Evolutionary conservation across 2,888 invertebrate species (phyloP), one percentile per base, ranked within the genome.

Genomic region (Osedax frankpressi): DNA sequence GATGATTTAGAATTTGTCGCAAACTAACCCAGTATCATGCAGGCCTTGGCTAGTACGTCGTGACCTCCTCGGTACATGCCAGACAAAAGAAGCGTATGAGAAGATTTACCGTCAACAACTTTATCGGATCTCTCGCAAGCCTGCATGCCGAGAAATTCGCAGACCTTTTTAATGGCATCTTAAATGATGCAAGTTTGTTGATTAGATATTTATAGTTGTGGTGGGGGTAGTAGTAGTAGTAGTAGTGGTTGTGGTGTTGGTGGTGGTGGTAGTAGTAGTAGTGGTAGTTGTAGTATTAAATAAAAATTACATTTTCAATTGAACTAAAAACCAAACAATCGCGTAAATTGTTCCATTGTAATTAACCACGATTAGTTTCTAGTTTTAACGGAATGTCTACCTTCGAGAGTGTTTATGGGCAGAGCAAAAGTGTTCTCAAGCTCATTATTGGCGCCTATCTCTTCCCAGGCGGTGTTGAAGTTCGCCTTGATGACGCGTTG

Each of bases 381-480:
- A 14, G 14, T 19, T 19, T 59, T 59, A 14, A 14, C 59, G 14
- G 6, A 3, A 19, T 28, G 77, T 76, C 77, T 76, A 86, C 86
- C 91, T 80, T 92, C 91, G 44, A 94, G 83, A 19, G 89, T 89
- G 75, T 87, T 89, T 78, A 92, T 90, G 1, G 44, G 44, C 44
- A 99, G 86, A 0, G 91, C 91, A 83, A 92, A 99, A 0, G 96
- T 96, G 79, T 97, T 96, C 79, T 93, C 93, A 6, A 92, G 88
- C 86, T 94, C 93, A 79, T 86, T 86, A 30, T 84, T 84, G 2
- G 85, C 84, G 1, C 89, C 87, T 0, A 89, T 88, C 62, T 89
- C 88, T 72, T 92, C 91, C 91, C 92, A 93, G n/a, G 89, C 88
- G 2, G 89, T 88, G 19, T 88, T 88, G 86, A 91, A 92, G 84